phyloP scores from a whole-genome alignment of 2,888 invertebrate genomes.

The Drosophila lutescens region DNA sequence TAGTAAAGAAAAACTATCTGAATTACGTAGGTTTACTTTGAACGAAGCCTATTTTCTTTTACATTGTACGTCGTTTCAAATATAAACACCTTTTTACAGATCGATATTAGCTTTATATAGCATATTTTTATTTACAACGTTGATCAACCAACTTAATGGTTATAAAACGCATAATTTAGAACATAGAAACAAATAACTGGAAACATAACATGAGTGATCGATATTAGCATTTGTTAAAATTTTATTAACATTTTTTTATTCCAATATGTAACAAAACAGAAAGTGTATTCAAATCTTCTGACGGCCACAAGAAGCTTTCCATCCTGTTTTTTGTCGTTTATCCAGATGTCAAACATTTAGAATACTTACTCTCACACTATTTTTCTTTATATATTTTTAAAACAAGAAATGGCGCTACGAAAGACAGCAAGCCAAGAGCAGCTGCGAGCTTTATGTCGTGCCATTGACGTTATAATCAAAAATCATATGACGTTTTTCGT shows the following conservation, averaged over 20 bases:
- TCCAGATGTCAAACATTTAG: conserved; percentile 70
- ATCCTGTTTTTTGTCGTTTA: conserved; percentile 40
- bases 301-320: neutral
- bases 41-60: neutral
- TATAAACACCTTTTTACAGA: neutral
- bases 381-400: conserved; percentile 40
- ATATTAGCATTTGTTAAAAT: neutral
- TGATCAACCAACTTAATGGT: too few species aligned
- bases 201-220: too few species aligned
- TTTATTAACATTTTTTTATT: neutral
- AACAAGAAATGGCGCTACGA: conserved; percentile 49
- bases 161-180: too few species aligned
- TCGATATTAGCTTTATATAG: neutral
- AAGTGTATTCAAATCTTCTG: neutral
- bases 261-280: neutral
- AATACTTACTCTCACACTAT: conserved; percentile 50
- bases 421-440: conserved; percentile 43
- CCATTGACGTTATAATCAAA: conserved; percentile 72
- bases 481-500: conserved; percentile 62
- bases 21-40: neutral
- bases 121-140: neutral
- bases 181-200: too few species aligned
- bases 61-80: neutral
- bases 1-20: neutral
- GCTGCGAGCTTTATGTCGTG: conserved; percentile 51